Percentiles rank a stretch among this genome's conserved stretches.
phyloP scores from a whole-genome alignment of 2,888 invertebrate species.

The Actias luna region DNA sequence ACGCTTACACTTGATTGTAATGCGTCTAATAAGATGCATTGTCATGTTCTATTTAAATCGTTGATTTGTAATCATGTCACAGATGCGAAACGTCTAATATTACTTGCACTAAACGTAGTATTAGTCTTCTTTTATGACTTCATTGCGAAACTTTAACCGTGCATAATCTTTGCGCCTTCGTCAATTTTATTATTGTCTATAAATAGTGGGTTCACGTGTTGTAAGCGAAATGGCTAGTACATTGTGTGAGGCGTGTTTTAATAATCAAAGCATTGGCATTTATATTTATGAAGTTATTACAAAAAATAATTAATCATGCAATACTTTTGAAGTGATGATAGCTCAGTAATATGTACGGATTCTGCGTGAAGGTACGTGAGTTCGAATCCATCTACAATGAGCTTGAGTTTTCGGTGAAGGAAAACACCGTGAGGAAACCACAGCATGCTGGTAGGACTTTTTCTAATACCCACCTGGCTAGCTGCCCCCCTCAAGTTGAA shows the following conservation, averaged over 20 bases:
- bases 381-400: no score
- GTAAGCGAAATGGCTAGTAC: background rate
- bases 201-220: conserved; percentile 10
- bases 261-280: no score
- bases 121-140: conserved; percentile 33
- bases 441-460: no score
- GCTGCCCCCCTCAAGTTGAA: no score
- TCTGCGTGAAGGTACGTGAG: no score
- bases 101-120: conserved; percentile 35
- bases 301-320: no score
- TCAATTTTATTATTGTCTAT: conserved; percentile 13
- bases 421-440: no score
- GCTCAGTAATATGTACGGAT: no score
- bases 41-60: conserved; percentile 60
- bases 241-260: background rate
- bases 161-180: conserved; percentile 19
- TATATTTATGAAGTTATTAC: no score
- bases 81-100: conserved; percentile 37
- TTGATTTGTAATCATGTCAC: conserved; percentile 54
- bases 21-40: conserved; percentile 52
- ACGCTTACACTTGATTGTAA: conserved; percentile 44
- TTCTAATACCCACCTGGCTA: no score
- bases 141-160: conserved; percentile 16
- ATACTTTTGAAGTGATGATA: no score
- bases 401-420: no score